Evolutionary conservation across 2,797 vertebrate genomes (phyloP).

Genomic region (Selene dorsalis): DNA sequence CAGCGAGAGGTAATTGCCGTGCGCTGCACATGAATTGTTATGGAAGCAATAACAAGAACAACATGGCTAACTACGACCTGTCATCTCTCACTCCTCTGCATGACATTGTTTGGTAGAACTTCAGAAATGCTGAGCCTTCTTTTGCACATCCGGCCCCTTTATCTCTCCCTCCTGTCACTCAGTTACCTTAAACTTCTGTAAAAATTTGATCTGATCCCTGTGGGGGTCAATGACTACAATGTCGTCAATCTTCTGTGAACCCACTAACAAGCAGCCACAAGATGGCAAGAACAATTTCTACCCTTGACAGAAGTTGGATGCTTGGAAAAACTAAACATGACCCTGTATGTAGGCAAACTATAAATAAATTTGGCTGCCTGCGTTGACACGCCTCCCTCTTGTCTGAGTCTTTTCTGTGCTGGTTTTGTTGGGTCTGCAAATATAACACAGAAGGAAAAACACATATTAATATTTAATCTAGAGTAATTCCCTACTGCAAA

Average conservation of each 20-base stretch:
- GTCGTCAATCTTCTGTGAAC: background rate
- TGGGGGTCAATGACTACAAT: background rate
- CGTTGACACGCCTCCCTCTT: slow-evolving; percentile 14
- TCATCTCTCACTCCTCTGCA: slow-evolving; percentile 45
- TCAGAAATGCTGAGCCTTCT: slow-evolving; percentile 4
- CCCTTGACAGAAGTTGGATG: background rate
- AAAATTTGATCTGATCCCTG: background rate
- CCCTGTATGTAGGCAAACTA: background rate
- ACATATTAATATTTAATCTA: slow-evolving; percentile 65
- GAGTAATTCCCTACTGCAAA: slow-evolving; percentile 51
- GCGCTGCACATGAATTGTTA: slow-evolving; percentile 60
- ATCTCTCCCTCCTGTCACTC: slow-evolving; percentile 19
- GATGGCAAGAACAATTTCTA: background rate
- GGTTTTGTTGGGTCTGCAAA: slow-evolving; percentile 37
- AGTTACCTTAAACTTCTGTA: slow-evolving; percentile 18
- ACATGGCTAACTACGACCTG: slow-evolving; percentile 33
- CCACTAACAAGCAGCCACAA: slow-evolving; percentile 1
- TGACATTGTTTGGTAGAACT: slow-evolving; percentile 27
- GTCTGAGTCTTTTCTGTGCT: slow-evolving; percentile 21
- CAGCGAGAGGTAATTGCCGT: slow-evolving; percentile 57
- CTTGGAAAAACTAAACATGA: slow-evolving; percentile 16
- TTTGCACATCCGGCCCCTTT: slow-evolving; percentile 21
- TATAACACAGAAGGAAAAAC: slow-evolving; percentile 36
- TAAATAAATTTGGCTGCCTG: slow-evolving; percentile 17
- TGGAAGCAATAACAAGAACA: slow-evolving; percentile 34